Evolutionary conservation across 2,888 invertebrate genomes (phyloP).

Genomic region (Rhamphomyia laevipes): DNA sequence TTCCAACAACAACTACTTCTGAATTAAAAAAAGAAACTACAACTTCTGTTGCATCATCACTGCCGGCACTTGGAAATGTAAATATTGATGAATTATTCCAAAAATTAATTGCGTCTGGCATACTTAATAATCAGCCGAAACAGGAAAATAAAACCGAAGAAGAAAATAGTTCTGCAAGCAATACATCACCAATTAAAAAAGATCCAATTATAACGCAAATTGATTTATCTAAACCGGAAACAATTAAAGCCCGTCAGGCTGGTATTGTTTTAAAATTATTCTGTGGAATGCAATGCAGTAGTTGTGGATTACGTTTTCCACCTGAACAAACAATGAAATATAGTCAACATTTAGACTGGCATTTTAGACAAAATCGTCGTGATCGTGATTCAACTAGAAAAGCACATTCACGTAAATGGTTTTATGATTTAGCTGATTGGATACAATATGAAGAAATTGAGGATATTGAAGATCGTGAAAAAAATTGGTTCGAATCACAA

Average conservation of each 20-base stretch:
- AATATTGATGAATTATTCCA: constrained; percentile 77
- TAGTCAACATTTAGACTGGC: constrained; percentile 96
- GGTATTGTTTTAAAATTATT: constrained; percentile 61
- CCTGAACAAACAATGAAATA: constrained; percentile 82
- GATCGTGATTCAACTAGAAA: constrained; percentile 76
- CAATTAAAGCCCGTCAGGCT: constrained; percentile 61
- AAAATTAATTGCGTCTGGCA: constrained; percentile 54
- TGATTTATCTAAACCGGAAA: constrained; percentile 55
- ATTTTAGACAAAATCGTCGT: constrained; percentile 85
- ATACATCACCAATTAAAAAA: constrained; percentile 7
- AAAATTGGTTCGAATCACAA: constrained; percentile 78
- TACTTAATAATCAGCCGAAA: constrained; percentile 19
- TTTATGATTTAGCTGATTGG: constrained; percentile 84
- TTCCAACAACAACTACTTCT: constrained; percentile 52
- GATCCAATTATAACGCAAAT: constrained; percentile 45
- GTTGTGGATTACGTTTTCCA: constrained; percentile 89
- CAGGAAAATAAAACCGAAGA: constrained; percentile 2
- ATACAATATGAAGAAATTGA: constrained; percentile 89
- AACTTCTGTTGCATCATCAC: constrained; percentile 20
- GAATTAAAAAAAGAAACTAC: too few relatives aligned
- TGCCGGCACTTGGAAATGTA: constrained; percentile 24
- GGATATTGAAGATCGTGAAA: constrained; percentile 78
- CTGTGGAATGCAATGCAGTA: constrained; percentile 90
- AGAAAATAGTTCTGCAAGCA: constrained; percentile 35
- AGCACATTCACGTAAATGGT: constrained; percentile 79